phyloP scores from a whole-genome alignment of 23 tunicate genomes.

The Trididemnum miniatum region DNA sequence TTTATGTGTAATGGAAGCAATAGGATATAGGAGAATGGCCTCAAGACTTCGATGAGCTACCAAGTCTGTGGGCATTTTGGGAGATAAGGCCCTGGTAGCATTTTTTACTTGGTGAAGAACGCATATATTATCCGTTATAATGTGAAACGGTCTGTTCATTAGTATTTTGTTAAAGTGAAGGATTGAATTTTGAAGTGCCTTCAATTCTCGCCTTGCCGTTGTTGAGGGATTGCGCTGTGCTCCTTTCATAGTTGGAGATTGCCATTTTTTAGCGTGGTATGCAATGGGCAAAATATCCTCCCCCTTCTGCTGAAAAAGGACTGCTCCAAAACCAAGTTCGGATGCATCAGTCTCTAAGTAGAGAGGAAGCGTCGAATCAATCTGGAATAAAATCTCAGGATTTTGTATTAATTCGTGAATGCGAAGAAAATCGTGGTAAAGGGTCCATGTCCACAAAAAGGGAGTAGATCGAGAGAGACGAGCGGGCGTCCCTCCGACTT shows the following conservation, averaged over 20 bases:
- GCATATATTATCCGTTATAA: neutral
- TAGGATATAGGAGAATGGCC: neutral
- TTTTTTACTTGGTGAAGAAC: neutral
- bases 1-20: neutral
- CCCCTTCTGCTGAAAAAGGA: neutral
- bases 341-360: constrained; percentile 7
- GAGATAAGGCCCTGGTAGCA: neutral
- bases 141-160: neutral
- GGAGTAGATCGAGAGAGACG: neutral
- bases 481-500: neutral
- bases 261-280: neutral
- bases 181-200: neutral
- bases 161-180: neutral
- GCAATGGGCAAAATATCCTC: neutral
- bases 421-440: neutral
- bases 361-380: neutral
- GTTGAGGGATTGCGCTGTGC: neutral
- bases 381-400: neutral
- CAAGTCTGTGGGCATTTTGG: neutral
- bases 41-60: neutral
- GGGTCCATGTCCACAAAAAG: neutral
- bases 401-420: neutral
- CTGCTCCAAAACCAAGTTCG: neutral
- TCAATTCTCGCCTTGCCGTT: neutral
- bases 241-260: neutral